phyloP scores from a whole-genome alignment of 2,888 invertebrate species.

The Drosophila nr. perissopoda region DNA sequence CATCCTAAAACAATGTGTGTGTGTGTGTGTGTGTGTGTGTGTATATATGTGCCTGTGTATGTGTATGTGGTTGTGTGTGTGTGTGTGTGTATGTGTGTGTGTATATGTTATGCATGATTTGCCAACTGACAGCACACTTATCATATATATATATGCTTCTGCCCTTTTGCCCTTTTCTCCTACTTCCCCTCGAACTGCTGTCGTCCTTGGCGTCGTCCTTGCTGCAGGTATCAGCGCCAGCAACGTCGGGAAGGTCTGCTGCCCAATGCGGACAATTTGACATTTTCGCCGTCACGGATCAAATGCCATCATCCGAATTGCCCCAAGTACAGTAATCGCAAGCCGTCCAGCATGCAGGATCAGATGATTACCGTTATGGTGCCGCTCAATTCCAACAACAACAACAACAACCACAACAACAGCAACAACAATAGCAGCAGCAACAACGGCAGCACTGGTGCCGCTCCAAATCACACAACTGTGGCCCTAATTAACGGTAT shows the following conservation, averaged over 20 bases:
- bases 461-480: conserved; percentile 29
- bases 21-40: conserved; percentile 9
- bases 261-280: conserved; percentile 84
- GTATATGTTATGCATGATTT: conserved; percentile 34
- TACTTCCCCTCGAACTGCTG: background rate
- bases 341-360: conserved; percentile 84
- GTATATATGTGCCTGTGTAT: background rate
- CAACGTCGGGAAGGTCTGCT: conserved; percentile 85
- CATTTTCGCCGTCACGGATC: conserved; percentile 85
- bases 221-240: conserved; percentile 83
- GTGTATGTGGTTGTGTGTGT: conserved; percentile 25
- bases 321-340: conserved; percentile 83
- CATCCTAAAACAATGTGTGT: conserved; percentile 1
- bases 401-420: conserved; percentile 70
- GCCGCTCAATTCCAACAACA: conserved; percentile 84
- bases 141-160: conserved; percentile 33
- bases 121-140: conserved; percentile 52
- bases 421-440: conserved; percentile 54
- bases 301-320: conserved; percentile 85
- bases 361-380: conserved; percentile 85
- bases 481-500: conserved; percentile 44
- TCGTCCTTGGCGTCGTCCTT: background rate
- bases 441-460: conserved; percentile 25
- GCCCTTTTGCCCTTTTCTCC: conserved; percentile 7
- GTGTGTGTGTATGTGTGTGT: conserved; percentile 23